These are phyloP conservation scores for Daubentonia madagascariensis DNA, from an alignment of 2,113 vertebrate species.

Conservation along the genomic window DNA sequence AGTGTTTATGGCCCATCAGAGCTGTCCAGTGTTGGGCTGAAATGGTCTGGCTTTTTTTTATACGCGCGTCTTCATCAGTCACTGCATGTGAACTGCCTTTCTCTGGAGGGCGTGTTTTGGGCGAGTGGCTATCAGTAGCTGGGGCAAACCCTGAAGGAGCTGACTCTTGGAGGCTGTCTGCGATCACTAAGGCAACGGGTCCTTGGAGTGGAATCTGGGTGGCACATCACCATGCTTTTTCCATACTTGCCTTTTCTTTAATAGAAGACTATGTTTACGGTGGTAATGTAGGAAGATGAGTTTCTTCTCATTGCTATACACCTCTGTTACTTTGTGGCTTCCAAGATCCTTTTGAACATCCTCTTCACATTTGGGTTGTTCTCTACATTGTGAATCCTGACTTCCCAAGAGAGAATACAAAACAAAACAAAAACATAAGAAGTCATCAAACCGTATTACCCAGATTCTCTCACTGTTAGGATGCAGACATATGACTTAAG, in stretches of 20 bases:
- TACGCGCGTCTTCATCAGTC: background rate
- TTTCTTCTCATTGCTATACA: background rate
- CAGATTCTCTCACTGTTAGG: background rate
- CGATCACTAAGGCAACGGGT: fast-evolving
- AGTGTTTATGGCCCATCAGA: background rate
- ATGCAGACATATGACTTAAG: background rate
- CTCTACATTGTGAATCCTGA: background rate
- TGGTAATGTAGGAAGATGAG: background rate
- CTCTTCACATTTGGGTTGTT: background rate
- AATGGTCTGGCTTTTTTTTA: background rate
- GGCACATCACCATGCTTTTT: background rate
- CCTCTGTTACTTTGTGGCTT: background rate
- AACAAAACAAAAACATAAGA: background rate
- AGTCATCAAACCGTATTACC: background rate
- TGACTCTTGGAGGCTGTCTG: no score
- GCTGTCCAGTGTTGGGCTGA: background rate
- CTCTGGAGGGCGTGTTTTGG: background rate
- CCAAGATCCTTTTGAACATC: background rate
- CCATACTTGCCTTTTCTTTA: background rate
- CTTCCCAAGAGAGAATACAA: background rate
- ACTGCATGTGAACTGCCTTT: background rate
- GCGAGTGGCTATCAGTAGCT: background rate
- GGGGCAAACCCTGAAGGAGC: background rate
- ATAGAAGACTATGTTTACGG: background rate
- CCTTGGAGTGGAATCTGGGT: background rate